A percentile compares a stretch with the other conserved stretches of the same genome.
Conservation (phyloP, 2,888 invertebrate genomes). For the Caprella mutica region DNA sequence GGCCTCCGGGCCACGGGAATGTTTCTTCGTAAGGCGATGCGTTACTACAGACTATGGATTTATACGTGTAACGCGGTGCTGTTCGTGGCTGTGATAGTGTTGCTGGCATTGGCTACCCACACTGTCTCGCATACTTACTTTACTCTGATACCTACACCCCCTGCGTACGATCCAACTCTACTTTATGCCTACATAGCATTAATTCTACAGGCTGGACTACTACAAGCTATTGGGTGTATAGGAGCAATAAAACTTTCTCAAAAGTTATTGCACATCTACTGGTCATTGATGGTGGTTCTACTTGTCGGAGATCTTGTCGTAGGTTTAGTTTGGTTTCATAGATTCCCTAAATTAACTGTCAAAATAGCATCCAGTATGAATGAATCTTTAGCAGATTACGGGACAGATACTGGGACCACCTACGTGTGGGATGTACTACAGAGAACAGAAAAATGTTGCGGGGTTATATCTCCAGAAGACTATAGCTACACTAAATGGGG, state of each 20-base stretch:
- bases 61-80: slow-evolving; percentile 82
- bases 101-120: slow-evolving; percentile 58
- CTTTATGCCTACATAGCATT: slow-evolving; percentile 73
- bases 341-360: slow-evolving; percentile 54
- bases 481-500: slow-evolving; percentile 35
- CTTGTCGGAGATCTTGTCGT: slow-evolving; percentile 72
- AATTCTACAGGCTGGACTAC: slow-evolving; percentile 55
- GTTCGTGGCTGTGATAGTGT: slow-evolving; percentile 67
- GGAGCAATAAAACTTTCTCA: slow-evolving; percentile 70
- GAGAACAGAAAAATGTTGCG: slow-evolving; percentile 56
- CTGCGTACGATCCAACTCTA: slow-evolving; percentile 60
- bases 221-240: slow-evolving; percentile 60
- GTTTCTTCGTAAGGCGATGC: slow-evolving; percentile 39
- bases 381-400: slow-evolving; percentile 56
- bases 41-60: slow-evolving; percentile 62
- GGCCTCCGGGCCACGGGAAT: slow-evolving; percentile 34
- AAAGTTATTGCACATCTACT: slow-evolving; percentile 68
- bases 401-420: slow-evolving; percentile 56
- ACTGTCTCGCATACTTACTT: slow-evolving; percentile 42
- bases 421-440: slow-evolving; percentile 67
- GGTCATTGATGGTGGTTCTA: slow-evolving; percentile 63
- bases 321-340: slow-evolving; percentile 73
- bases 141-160: slow-evolving; percentile 36
- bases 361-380: slow-evolving; percentile 36
- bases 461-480: slow-evolving; percentile 53